These are phyloP conservation scores for Thamnophis sirtalis DNA, from an alignment of 2,113 vertebrate genomes.

Conservation along the genomic window DNA sequence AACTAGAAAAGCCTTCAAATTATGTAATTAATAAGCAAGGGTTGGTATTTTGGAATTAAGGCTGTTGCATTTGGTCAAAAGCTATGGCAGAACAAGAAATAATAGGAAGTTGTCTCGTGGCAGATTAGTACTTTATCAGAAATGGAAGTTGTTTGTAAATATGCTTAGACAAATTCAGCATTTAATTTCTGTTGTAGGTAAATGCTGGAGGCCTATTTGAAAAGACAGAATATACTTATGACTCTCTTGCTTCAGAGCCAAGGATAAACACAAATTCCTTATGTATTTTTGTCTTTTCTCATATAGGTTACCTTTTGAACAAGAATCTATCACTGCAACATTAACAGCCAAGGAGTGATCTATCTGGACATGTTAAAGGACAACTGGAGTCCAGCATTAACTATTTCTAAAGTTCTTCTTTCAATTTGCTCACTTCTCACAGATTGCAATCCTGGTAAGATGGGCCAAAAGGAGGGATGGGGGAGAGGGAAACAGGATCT, in stretches of 20 bases:
- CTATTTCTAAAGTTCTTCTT: slow-evolving; percentile 93
- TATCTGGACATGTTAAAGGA: slow-evolving; percentile 91
- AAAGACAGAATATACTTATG: background rate
- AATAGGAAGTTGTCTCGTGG: background rate
- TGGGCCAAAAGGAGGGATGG: background rate
- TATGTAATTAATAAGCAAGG: background rate
- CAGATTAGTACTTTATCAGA: background rate
- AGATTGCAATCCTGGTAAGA: slow-evolving; percentile 94
- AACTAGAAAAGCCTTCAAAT: background rate
- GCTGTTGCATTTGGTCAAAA: too few relatives aligned
- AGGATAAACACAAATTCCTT: background rate
- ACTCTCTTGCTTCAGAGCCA: too few relatives aligned
- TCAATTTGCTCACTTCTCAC: slow-evolving; percentile 97
- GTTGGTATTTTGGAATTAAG: background rate
- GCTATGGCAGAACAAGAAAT: background rate
- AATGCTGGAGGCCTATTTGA: background rate
- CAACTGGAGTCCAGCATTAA: slow-evolving; percentile 92
- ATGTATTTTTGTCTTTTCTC: slow-evolving; percentile 15
- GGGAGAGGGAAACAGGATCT: background rate
- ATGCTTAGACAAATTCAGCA: background rate
- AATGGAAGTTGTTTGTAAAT: background rate
- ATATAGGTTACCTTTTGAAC: slow-evolving; percentile 86
- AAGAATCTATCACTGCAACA: slow-evolving; percentile 90
- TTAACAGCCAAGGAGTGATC: slow-evolving; percentile 91
- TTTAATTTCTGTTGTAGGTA: background rate